Conservation (phyloP, 2,113 vertebrate genomes). For the Elaphurus davidianus region DNA sequence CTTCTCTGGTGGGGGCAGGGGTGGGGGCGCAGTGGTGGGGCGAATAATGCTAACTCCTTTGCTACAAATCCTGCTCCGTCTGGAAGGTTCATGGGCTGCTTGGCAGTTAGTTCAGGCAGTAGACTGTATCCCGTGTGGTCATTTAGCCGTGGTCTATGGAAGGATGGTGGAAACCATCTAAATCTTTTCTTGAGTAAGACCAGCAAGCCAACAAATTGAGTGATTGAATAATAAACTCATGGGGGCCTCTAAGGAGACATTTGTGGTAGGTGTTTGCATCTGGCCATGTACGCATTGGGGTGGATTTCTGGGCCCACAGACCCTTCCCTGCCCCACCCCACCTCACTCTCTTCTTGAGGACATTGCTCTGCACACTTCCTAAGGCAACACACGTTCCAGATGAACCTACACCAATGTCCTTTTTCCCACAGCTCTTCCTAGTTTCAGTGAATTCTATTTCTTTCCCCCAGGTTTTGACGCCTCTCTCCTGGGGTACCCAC, state of each 20-base stretch:
- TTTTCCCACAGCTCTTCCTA: background rate
- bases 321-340: background rate
- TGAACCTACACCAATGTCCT: background rate
- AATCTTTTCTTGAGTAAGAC: background rate
- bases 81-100: background rate
- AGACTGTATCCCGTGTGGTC: background rate
- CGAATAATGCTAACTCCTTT: background rate
- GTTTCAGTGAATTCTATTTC: conserved; percentile 42
- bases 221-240: background rate
- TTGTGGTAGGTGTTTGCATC: background rate
- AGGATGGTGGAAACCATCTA: background rate
- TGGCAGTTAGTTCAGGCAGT: background rate
- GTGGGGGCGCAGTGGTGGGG: background rate
- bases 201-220: background rate
- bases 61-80: background rate
- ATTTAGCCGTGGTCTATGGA: background rate
- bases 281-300: rapidly evolving
- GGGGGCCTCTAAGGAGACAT: background rate
- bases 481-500: background rate
- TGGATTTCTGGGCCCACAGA: background rate
- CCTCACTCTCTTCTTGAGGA: background rate
- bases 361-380: background rate
- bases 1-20: background rate
- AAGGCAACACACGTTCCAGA: background rate
- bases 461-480: conserved; percentile 25